Conservation (phyloP, 1,140 invertebrate species). For the Cherax destructor region DNA sequence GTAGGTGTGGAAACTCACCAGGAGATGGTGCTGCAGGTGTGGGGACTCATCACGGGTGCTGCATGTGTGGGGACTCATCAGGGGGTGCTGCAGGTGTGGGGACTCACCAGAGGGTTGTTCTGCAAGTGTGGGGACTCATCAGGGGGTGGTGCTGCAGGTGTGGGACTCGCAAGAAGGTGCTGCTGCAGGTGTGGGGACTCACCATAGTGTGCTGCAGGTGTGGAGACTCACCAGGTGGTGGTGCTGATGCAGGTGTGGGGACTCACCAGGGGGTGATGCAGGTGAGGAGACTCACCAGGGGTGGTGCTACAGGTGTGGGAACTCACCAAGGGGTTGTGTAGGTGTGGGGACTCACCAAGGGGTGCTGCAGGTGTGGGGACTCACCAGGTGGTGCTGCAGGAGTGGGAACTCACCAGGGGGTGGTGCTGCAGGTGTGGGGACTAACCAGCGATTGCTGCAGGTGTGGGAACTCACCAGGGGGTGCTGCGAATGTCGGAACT, state of each 20-base stretch:
- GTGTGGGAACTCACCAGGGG: background rate
- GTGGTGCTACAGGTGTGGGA: no score
- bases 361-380: background rate
- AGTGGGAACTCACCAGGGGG: slow-evolving; percentile 3
- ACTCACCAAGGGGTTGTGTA: background rate
- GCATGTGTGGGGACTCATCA: background rate
- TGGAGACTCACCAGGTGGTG: background rate
- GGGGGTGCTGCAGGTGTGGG: background rate
- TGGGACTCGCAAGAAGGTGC: no score
- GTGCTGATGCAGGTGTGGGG: background rate
- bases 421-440: background rate
- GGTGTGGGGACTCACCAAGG: background rate
- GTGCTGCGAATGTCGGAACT: background rate
- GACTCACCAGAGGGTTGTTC: no score
- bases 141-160: no score
- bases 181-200: background rate
- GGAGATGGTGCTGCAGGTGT: background rate
- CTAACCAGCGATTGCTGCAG: background rate
- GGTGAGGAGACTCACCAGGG: background rate
- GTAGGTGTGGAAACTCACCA: background rate
- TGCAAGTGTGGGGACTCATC: no score
- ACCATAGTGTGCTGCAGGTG: slow-evolving; percentile 37
- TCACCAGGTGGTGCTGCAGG: slow-evolving; percentile 39
- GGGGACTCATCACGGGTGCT: background rate
- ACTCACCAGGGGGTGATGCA: slow-evolving; percentile 9